phyloP scores from a whole-genome alignment of 2,797 vertebrate genomes.

The Hapalemur alaotrensis region DNA sequence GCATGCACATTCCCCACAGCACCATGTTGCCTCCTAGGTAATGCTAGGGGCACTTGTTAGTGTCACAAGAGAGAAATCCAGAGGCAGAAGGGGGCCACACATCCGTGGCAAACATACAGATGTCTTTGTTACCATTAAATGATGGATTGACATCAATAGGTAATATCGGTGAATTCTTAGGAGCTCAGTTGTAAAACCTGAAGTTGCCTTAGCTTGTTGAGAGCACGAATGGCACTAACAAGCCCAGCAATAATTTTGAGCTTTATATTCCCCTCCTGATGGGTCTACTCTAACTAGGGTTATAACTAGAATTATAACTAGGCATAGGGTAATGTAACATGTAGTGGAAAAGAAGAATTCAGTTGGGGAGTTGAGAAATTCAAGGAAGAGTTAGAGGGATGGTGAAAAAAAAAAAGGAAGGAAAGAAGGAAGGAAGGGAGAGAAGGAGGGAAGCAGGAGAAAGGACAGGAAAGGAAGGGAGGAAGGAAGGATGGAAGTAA shows the following conservation, averaged over 20 bases:
- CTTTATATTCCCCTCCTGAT: not conserved
- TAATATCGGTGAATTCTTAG: not conserved
- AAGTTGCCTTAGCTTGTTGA: not conserved
- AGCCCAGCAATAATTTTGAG: not conserved
- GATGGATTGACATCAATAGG: not conserved
- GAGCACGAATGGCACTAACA: not conserved
- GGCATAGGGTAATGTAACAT: not conserved
- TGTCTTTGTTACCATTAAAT: not conserved
- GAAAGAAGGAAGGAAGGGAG: not conserved
- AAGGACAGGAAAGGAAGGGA: accelerated
- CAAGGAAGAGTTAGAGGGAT: not conserved
- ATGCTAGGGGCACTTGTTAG: not conserved
- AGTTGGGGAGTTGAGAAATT: not conserved
- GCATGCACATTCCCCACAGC: not conserved
- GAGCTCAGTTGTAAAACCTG: not conserved
- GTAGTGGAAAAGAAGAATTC: not conserved
- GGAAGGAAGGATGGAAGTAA: too few relatives aligned
- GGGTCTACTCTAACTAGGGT: not conserved
- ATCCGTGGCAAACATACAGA: not conserved
- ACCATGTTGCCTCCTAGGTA: not conserved
- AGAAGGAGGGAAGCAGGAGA: too few relatives aligned
- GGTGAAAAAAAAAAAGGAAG: accelerated
- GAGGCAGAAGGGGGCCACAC: not conserved
- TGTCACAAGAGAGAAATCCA: not conserved
- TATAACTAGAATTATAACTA: not conserved